Conservation (phyloP, 2,113 vertebrate species). For the Coracopsis vasa region DNA sequence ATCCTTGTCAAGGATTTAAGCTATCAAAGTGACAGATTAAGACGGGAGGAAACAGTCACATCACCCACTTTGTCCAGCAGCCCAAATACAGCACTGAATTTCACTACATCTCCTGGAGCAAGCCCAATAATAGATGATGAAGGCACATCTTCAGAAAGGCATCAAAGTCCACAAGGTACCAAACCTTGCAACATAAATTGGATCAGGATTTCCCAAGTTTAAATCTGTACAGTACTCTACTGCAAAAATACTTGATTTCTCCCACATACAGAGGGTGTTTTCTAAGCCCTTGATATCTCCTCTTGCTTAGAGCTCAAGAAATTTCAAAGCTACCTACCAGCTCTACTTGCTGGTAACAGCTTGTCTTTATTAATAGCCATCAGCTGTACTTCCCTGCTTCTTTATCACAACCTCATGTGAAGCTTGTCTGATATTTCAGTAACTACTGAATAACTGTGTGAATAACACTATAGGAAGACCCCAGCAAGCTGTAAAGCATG, state of each 20-base stretch:
- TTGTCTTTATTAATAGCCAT: neutral
- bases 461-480: accelerated
- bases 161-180: neutral
- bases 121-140: neutral
- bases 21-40: neutral
- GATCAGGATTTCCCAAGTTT: neutral
- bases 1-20: neutral
- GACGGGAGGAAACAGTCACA: neutral
- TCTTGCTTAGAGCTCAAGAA: neutral
- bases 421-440: neutral
- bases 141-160: neutral
- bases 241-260: neutral
- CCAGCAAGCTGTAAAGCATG: neutral
- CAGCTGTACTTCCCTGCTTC: neutral
- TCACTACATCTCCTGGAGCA: neutral
- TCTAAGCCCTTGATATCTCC: neutral
- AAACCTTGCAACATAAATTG: neutral
- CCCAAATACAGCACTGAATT: neutral
- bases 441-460: neutral
- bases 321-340: neutral
- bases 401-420: neutral
- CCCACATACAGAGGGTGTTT: neutral
- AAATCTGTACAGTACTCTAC: neutral
- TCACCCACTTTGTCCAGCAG: neutral
- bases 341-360: neutral